phyloP scores from a whole-genome alignment of 2,797 vertebrate genomes.

The Enteromius fasciolatus region DNA sequence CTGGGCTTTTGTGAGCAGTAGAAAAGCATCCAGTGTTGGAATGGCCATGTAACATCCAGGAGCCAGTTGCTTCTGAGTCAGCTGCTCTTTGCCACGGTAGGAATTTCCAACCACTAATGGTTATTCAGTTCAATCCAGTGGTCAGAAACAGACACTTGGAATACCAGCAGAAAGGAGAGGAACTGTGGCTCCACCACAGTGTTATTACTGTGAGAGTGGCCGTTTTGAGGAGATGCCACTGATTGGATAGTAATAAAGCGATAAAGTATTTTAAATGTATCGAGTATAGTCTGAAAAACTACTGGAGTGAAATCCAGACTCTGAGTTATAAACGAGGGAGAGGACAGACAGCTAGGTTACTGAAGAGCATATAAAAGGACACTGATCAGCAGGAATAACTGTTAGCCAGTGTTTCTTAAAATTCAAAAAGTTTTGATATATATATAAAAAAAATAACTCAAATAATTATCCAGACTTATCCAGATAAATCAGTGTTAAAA shows the following conservation, averaged over 20 bases:
- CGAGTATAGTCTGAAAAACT: slow-evolving; percentile 29
- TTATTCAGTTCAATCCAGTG: slow-evolving; percentile 74
- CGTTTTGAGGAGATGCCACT: slow-evolving; percentile 54
- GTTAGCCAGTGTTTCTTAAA: neutral
- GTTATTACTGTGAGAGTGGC: slow-evolving; percentile 49
- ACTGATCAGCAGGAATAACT: neutral
- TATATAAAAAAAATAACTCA: neutral
- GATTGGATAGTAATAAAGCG: slow-evolving; percentile 46
- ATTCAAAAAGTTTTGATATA: neutral
- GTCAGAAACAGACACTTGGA: slow-evolving; percentile 76
- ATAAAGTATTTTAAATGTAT: slow-evolving; percentile 42
- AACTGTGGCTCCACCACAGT: slow-evolving; percentile 50
- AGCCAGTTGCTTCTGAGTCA: slow-evolving; percentile 54
- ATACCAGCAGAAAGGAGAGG: slow-evolving; percentile 69
- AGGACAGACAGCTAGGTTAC: slow-evolving; percentile 2
- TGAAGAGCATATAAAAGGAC: slow-evolving; percentile 11
- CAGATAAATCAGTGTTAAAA: too few species aligned
- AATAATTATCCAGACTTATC: neutral
- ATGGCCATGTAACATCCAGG: slow-evolving; percentile 15
- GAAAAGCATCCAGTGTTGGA: neutral
- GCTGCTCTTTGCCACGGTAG: slow-evolving; percentile 69
- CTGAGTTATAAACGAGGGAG: slow-evolving; percentile 15
- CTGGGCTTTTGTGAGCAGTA: neutral
- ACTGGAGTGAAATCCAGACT: slow-evolving; percentile 33
- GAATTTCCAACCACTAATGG: slow-evolving; percentile 77